Base-by-base conservation (phyloP, 92 coral and sea anemone species). In the Bergia sp. region DNA sequence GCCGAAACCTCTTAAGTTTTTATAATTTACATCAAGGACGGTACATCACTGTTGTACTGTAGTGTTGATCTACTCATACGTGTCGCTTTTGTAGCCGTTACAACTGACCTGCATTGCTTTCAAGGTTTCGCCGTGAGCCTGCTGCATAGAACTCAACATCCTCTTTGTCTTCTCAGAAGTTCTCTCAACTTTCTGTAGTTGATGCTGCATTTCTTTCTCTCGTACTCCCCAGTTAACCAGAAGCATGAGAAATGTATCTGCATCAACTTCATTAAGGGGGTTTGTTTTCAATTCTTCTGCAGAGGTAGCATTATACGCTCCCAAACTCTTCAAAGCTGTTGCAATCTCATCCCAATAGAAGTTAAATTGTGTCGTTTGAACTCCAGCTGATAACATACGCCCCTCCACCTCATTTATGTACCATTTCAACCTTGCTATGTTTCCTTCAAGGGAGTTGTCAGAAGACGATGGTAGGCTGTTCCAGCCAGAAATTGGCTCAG, bases 401-500 rank as follows among this genome's bases (percentile, higher is more conserved):
- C 0, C 82, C n/a, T 16, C 57, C 21, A 79, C 66, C 13, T 44
- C 8, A 12, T 79, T 79, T 3, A 49, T 49, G 38, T 7, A 79
- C 7, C 41, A 86, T 69, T 76, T 49, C 37, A 86, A 18, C 21
- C 89, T 86, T 10, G 57, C 72, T 64, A 86, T 8, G 49, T 76
- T 76, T 37, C 80, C 89, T 75, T 86, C 81, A 8, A 41, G 40
- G 7, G 89, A 74, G 18, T 45, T 75, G 18, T 86, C 89, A 13
- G 82, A 36, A 29, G 29, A 29, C 29, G 29, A 29, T 13, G 75
- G 15, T 4, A 13, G 89, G 89, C 18, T 6, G 20, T 65, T 36
- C 89, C 89, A 86, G 0, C 82, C 82, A 55, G 74, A 7, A 21
- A 0, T 37, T 44, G 89, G 89, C 43, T 45, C 74, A 8, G 89